These are phyloP conservation scores for Apaloderma vittatum DNA, from an alignment of 2,113 vertebrate species.

Conservation along the genomic window DNA sequence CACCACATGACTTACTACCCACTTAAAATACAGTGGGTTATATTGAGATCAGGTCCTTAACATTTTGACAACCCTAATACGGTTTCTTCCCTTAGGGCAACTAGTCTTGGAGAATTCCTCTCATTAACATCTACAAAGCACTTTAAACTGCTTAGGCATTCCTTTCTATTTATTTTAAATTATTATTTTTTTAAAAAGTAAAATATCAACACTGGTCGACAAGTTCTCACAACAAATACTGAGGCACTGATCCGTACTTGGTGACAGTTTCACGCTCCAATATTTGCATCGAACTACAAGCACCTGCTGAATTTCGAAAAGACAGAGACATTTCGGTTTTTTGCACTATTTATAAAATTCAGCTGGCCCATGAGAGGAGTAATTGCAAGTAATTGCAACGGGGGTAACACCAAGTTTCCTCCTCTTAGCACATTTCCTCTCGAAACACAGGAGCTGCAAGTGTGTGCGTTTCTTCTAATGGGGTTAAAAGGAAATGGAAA, in stretches of 20 bases:
- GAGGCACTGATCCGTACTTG: neutral
- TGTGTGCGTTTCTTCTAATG: neutral
- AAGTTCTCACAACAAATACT: neutral
- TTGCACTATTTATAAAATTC: neutral
- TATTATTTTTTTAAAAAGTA: neutral
- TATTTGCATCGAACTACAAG: constrained; percentile 25
- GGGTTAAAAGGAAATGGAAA: neutral
- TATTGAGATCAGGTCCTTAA: neutral
- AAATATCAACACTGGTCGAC: neutral
- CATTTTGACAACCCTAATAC: neutral
- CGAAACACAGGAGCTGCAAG: neutral
- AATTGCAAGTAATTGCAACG: neutral
- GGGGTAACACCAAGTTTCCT: neutral
- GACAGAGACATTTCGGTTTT: constrained; percentile 50
- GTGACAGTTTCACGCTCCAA: neutral
- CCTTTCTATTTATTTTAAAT: neutral
- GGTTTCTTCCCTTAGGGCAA: neutral
- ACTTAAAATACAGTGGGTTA: neutral
- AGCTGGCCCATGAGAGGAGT: neutral
- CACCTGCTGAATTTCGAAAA: constrained; percentile 39
- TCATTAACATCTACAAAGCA: neutral
- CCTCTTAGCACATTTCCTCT: neutral
- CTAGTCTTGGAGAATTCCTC: neutral
- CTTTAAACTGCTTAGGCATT: neutral
- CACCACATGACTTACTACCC: neutral